Base-by-base conservation (phyloP, 2,888 invertebrate genomes). In the Protonemura montana region DNA sequence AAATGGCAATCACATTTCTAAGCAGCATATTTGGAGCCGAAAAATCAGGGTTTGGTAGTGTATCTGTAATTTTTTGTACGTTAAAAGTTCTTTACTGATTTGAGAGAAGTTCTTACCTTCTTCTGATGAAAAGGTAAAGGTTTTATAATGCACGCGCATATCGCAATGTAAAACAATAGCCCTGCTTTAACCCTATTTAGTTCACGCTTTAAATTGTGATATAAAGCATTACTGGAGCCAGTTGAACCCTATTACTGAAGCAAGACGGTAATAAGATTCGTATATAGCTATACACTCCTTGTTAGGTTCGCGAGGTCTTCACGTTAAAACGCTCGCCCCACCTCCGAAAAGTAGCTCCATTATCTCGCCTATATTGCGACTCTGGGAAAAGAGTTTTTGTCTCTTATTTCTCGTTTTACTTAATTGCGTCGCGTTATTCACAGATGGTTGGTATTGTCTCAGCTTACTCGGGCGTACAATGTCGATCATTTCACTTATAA, bases 401-500 rank as follows among this genome's bases (percentile, higher is more conserved):
- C 82, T 30, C 82, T 30, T 82, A 30, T 82, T 78, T 41, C 82
- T 41, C 80, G 26, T 30, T 86, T 59, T 86, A 27, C 26, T 35
- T 86, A 86, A 86, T 86, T 86, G 35, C 81, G 42, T 25, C 80
- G 30, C 42, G 86, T 86, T 86, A 80, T 82, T 80, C 42, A 41
- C 86, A 86, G 81, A 80, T 81, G 81, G 76, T 82, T 82, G 81
- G 80, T 81, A 86, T 86, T 86, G 80, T 86, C 86, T 86, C 27
- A 82, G 76, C 41, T 82, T 59, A 86, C 80, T 59, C 81, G 80
- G 29, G 81, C 59, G 86, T 76, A 29, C 59, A 59, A 59, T 82
- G 26, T 42, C 29, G 29, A 82, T 86, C 25, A 82, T 86, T 86
- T 86, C 26, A 81, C 81, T 86, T 86, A 59, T 28, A 76, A 29